Conservation (phyloP, 2,888 invertebrate genomes). For the Rhagonycha lutea region DNA sequence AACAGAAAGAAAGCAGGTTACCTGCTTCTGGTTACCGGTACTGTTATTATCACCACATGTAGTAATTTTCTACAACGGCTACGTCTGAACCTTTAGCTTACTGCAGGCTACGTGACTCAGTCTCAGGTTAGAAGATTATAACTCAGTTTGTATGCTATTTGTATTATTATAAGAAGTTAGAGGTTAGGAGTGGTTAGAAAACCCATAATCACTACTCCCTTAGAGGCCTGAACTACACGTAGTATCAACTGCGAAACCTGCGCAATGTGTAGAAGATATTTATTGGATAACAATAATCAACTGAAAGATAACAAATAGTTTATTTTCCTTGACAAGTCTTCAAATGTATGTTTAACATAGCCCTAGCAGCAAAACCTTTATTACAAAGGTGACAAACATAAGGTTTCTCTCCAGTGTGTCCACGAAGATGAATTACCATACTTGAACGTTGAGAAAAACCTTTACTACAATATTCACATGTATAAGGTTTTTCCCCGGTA, state of each 20-base stretch:
- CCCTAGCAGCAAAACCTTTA: slow-evolving; percentile 66
- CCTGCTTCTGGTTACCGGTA: no score
- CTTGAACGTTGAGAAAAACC: slow-evolving; percentile 67
- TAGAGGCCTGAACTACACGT: no score
- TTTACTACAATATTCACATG: slow-evolving; percentile 65
- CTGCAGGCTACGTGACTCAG: no score
- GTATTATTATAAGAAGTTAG: background rate
- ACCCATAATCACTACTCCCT: background rate
- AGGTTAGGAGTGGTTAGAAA: background rate
- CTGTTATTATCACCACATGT: no score
- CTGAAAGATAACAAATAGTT: background rate
- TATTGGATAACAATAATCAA: no score
- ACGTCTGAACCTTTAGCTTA: no score
- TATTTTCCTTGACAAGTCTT: slow-evolving; percentile 54
- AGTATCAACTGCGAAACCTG: no score
- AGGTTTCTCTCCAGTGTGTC: slow-evolving; percentile 66
- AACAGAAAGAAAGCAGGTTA: no score
- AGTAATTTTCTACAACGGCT: no score
- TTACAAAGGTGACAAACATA: slow-evolving; percentile 64
- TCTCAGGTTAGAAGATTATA: no score
- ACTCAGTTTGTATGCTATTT: no score
- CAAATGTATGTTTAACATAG: slow-evolving; percentile 65
- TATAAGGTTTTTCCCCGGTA: slow-evolving; percentile 52
- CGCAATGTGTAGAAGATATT: no score
- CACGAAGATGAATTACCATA: slow-evolving; percentile 67